Evolutionary conservation across 2,797 vertebrate species (phyloP), one percentile per base, ranked within the genome.

Genomic region (Loris lydekkerianus): DNA sequence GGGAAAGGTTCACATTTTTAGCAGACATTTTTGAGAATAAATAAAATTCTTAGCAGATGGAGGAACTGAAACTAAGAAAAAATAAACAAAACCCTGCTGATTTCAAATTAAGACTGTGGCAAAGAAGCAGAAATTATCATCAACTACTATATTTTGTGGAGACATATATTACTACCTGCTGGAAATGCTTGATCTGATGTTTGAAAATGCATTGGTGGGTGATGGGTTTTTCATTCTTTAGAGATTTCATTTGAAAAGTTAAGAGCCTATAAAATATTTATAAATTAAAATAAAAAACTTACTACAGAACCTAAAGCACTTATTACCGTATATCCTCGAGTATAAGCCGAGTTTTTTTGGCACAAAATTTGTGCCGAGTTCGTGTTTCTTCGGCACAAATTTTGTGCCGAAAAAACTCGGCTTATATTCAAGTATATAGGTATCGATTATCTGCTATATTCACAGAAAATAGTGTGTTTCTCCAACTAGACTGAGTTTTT

Each of bases 391-490:
- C 34, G 34, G 34, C 34, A 34, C 34, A 34, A 34, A 34, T 34
- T 34, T 34, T 34, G 34, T 34, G 34, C 34, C 34, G 34, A 34
- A 34, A 34, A 34, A 34, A 34, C 34, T 34, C 34, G 34, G 34
- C 34, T 34, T 34, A 34, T 34, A 34, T 34, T 34, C 34, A 34
- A 34, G 34, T 34, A 34, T 34, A 34, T 34, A 34, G 34, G 34
- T 34, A 53, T 15, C 49, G 15, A 53, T 53, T 53, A 53, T 53
- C 49, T 53, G 14, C 49, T 53, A 53, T 31, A 80, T 53, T 46
- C 46, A 93, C 29, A 77, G 80, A 94, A 92, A 95, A 96, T 4
- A 70, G 34, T 88, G 0, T 86, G 88, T 80, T 91, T 94, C 37
- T 40, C 89, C 77, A 91, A 34, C 7, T 63, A 95, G 23, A 82